Evolutionary conservation across 2,888 invertebrate genomes (phyloP).

Genomic region (Junonia oenone): DNA sequence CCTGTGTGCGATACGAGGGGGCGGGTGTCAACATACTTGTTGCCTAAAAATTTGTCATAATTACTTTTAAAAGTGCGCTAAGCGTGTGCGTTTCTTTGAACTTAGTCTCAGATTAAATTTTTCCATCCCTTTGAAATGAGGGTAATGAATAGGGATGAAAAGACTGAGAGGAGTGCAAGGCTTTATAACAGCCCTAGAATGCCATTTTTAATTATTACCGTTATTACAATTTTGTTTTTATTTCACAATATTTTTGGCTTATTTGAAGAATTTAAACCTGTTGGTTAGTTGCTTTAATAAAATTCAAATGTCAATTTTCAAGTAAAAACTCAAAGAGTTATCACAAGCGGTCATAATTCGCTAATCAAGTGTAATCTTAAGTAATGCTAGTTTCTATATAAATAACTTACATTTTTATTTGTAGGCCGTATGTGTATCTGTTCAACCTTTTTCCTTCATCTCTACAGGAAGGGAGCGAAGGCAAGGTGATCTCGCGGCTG

Average conservation of each 20-base stretch:
- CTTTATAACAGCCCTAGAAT: neutral
- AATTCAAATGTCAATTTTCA: too few species aligned
- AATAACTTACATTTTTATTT: conserved; percentile 72
- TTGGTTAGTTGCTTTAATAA: too few species aligned
- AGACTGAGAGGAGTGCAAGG: neutral
- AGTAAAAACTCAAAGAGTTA: neutral
- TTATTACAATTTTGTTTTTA: too few species aligned
- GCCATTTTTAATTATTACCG: neutral
- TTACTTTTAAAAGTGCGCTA: neutral
- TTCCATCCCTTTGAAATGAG: neutral
- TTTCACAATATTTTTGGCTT: too few species aligned
- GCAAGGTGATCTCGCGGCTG: conserved; percentile 43
- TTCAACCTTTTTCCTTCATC: conserved; percentile 74
- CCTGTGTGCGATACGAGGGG: conserved; percentile 32
- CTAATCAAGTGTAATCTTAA: neutral
- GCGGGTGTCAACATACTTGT: conserved; percentile 36
- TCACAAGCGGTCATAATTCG: neutral
- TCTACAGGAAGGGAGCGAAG: conserved; percentile 46
- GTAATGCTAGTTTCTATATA: neutral
- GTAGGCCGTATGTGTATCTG: conserved; percentile 43
- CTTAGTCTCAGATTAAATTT: neutral
- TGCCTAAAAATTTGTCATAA: conserved; percentile 23
- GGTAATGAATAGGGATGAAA: neutral
- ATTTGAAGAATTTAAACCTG: too few species aligned
- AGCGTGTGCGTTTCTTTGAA: neutral